Evolutionary conservation across 2,888 invertebrate species (phyloP), one percentile per base, ranked within the genome.

Genomic region (Notocelia uddmanniana): DNA sequence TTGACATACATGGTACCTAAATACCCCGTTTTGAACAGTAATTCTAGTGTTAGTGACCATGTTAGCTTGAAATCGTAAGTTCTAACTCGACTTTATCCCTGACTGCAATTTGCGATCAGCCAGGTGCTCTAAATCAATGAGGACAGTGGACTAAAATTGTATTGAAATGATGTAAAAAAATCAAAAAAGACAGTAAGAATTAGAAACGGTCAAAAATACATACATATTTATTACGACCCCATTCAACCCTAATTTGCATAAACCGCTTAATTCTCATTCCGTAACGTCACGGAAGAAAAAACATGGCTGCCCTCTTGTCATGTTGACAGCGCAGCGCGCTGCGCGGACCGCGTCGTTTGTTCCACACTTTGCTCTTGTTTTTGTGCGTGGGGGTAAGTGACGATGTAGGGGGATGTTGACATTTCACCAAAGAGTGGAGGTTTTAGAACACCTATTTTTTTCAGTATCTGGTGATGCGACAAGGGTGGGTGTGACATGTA

Each of bases 271-370:
- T 71, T 57, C 58, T 50, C 41, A 23, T 66, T 66, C 54, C 58
- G 59, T 71, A 59, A 66, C 66, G 66, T 71, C 71, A 66, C 54
- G 55, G 63, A 19, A 34, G 31, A 63, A 64, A 69, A 70, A 72
- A 71, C 67, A 72, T 72, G 72, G 72, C 67, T 54, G 67, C 54
- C 54, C 60, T 41, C 54, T 67, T 62, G 72, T 68, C 72, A 72
- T 57, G 72, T 68, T 72, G 72, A 72, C 72, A 72, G 55, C 67
- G 41, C 52, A 31, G 50, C 66, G 59, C 71, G 58, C 72, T 68
- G 55, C 67, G 41, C 52, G 45, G 50, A 71, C 66, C 71, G 58
- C 66, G 69, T 34, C 58, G 52, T 60, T 71, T 64, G 58, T 70
- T 57, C 31, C 63, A 41, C 52, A 41, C 41, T 71, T 66, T 59